Base-by-base conservation (phyloP, 1,140 invertebrate species). In the Halictus rubicundus region DNA sequence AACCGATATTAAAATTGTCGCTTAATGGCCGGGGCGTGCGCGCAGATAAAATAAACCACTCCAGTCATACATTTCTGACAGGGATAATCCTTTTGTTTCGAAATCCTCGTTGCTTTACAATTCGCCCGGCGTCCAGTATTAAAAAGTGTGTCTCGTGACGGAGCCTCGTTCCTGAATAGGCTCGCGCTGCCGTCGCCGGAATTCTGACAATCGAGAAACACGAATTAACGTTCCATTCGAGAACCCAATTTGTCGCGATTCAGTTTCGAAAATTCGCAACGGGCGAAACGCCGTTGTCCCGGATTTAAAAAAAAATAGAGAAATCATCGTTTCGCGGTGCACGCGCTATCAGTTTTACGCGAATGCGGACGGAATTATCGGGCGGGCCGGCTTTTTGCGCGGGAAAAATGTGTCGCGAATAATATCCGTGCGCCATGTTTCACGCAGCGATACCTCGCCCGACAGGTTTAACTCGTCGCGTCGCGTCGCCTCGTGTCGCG, bases 351-450 rank as follows among this genome's bases (percentile, higher is more conserved):
- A 19, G 19, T 21, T 66, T 66, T 5, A 68, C 54, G 25, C 32
- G 52, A 2, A 12, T 12, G 2, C 12, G 9, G 42, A 49, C 49
- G 1, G 14, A 57, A 71, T 71, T 70, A 61, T 71, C 75, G 57
- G 19, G n/a, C 27, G 42, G 46, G 60, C 10, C 10, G 42, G 14
- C 63, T 23, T 27, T 16, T 14, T 39, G 16, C 54, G 54, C 21
- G n/a, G 9, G n/a, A 42, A 19, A 23, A 25, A 71, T 19, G 27
- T 19, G 14, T 4, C 16, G 10, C 59, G 32, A 72, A 72, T 78
- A 65, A 78, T 72, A 63, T 49, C 57, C 59, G 23, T 16, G 19
- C 23, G 19, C 32, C 32, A 23, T 68, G 23, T 32, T 46, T 49
- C 57, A 32, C 32, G 2, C 27, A 4, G 32, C 1, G 32, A 32